These are phyloP conservation scores for Drosophila pseudotakahashii DNA, from an alignment of 2,888 invertebrate genomes.

Conservation along the genomic window DNA sequence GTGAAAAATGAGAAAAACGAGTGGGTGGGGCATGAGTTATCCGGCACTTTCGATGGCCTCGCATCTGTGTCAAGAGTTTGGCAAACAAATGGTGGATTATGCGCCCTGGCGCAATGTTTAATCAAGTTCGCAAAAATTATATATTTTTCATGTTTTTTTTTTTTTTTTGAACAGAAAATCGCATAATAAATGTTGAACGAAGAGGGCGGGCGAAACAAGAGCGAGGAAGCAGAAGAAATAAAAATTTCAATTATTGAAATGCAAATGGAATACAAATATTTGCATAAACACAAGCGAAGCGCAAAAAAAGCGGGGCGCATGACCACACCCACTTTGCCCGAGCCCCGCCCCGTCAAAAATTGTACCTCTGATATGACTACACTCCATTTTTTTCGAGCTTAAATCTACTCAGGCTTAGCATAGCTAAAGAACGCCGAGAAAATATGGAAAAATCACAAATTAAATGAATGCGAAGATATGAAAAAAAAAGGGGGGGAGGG, in stretches of 20 bases:
- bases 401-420: constrained; percentile 1
- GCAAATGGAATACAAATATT: constrained; percentile 79
- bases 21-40: not conserved
- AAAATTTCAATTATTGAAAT: constrained; percentile 80
- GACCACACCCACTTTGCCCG: not conserved
- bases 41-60: constrained; percentile 1
- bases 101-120: constrained; percentile 45
- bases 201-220: constrained; percentile 22
- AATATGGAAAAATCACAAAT: constrained; percentile 29
- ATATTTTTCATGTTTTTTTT: constrained; percentile 34
- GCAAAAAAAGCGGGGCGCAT: constrained; percentile 12
- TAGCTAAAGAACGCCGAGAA: constrained; percentile 1
- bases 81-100: constrained; percentile 54
- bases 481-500: not conserved
- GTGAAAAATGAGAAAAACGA: not conserved
- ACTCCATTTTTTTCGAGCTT: not conserved
- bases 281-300: constrained; percentile 69
- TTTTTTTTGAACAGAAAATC: constrained; percentile 48
- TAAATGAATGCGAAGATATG: constrained; percentile 15
- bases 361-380: not conserved
- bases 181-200: constrained; percentile 53
- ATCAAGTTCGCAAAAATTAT: constrained; percentile 72
- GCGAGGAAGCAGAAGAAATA: constrained; percentile 52
- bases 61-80: constrained; percentile 39
- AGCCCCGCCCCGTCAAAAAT: not conserved